Base-by-base conservation (phyloP, 2,888 invertebrate species). In the Anorthoa munda region DNA sequence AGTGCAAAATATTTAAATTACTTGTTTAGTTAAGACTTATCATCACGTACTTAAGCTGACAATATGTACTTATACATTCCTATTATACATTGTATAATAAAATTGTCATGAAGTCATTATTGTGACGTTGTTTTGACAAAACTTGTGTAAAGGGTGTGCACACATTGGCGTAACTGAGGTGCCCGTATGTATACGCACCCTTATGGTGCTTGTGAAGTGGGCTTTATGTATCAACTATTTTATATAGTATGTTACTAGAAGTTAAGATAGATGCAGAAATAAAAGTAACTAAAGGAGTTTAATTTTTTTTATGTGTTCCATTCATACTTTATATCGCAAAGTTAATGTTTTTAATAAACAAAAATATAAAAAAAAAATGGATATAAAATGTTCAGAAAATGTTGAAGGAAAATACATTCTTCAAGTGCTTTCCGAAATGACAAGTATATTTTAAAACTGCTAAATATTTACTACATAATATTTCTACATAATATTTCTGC, bases 11-110 rank as follows among this genome's bases (percentile, higher is more conserved):
- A 56, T 13, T 60, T 74, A 39, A 39, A 39, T 66, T 56, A 64
- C 23, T 63, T 63, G 12, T 65, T 50, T 63, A 66, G 18, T 66
- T 81, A 64, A 39, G 21, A 51, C 46, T 18, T 59, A 50, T 31
- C n/a, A 51, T 60, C 13, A 59, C 39, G 73, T 82, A 70, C 67
- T 82, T 77, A 82, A 61, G 67, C 26, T 73, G 53, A 82, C 70
- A 67, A 70, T 60, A 74, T 79, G 70, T 79, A 79, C 74, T 83
- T 74, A 71, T 61, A 79, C 81, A 81, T 81, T 81, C 83, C 81
- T 74, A 48, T 60, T 71, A 53, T 55, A 55, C 17, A 51, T 12
- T 64, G 23, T 55, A n/a, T 59, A 70, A 53, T 55, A n/a, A 53
- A 70, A 53, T 31, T 39, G 55, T 69, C 26, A 11, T 65, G 48